Conservation (phyloP, 1,140 invertebrate genomes). For the fruit fly (Drosophila melanogaster) region DNA sequence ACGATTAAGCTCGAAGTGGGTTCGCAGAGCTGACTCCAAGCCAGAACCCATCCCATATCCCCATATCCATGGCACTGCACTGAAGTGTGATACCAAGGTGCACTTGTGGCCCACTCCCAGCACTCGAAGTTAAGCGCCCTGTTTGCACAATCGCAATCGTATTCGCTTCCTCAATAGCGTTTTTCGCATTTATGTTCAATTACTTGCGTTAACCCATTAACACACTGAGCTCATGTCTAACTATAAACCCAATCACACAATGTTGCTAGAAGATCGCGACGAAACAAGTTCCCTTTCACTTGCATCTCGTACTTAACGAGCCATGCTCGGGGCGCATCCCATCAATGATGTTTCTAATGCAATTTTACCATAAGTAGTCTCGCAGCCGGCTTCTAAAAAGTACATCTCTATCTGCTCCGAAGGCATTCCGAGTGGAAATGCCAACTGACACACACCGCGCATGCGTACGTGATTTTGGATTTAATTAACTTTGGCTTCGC, state of each 20-base stretch:
- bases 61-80: conserved; percentile 42
- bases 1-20: conserved; percentile 16
- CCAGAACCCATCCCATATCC: conserved; percentile 37
- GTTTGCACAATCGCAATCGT: conserved; percentile 24
- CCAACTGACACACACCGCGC: conserved; percentile 32
- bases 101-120: conserved; percentile 40
- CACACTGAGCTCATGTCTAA: conserved; percentile 68
- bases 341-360: conserved; percentile 44
- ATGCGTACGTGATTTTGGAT: conserved; percentile 66
- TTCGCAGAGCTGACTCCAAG: conserved; percentile 5
- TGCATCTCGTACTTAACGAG: conserved; percentile 38
- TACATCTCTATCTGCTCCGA: conserved; percentile 56
- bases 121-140: conserved; percentile 37
- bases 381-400: conserved; percentile 14
- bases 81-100: conserved; percentile 46
- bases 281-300: conserved; percentile 64
- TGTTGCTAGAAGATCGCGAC: conserved; percentile 3
- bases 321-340: conserved; percentile 5
- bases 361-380: conserved; percentile 55
- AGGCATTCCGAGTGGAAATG: conserved; percentile 44
- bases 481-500: conserved; percentile 58
- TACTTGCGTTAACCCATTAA: conserved; percentile 67
- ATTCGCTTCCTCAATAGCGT: conserved; percentile 56
- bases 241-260: conserved; percentile 41
- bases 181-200: conserved; percentile 59